A percentile compares a stretch with the other conserved stretches of the same genome.
phyloP scores from a whole-genome alignment of 2,797 vertebrate species.

The Hypotaenidia okinawae region DNA sequence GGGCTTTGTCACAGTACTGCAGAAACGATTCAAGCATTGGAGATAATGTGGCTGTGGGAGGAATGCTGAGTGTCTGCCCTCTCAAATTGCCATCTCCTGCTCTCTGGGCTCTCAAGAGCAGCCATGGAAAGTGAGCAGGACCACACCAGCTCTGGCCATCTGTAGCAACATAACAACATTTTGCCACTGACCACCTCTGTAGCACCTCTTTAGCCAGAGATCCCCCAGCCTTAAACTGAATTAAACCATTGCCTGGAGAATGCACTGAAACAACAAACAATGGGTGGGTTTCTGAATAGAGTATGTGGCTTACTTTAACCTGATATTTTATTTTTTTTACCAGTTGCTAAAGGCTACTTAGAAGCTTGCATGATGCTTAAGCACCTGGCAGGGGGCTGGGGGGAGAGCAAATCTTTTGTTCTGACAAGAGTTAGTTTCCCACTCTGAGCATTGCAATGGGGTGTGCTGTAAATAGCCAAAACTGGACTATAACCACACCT shows the following conservation, averaged over 20 bases:
- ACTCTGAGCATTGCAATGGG: background rate
- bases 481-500: background rate
- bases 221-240: background rate
- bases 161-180: background rate
- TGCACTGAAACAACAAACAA: background rate
- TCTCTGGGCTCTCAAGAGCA: background rate
- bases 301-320: background rate
- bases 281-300: background rate
- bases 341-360: background rate
- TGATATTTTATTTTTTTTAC: background rate
- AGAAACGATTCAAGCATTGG: background rate
- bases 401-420: background rate
- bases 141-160: background rate
- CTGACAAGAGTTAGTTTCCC: background rate
- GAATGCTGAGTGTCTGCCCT: background rate
- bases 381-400: fast-evolving
- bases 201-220: background rate
- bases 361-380: background rate
- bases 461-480: background rate
- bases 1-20: background rate
- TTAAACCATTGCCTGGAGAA: too few species aligned
- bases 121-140: background rate
- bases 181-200: background rate
- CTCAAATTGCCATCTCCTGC: background rate
- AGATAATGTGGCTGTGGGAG: background rate